These are phyloP conservation scores for Anableps anableps DNA, from an alignment of 2,797 vertebrate genomes.

Conservation along the genomic window DNA sequence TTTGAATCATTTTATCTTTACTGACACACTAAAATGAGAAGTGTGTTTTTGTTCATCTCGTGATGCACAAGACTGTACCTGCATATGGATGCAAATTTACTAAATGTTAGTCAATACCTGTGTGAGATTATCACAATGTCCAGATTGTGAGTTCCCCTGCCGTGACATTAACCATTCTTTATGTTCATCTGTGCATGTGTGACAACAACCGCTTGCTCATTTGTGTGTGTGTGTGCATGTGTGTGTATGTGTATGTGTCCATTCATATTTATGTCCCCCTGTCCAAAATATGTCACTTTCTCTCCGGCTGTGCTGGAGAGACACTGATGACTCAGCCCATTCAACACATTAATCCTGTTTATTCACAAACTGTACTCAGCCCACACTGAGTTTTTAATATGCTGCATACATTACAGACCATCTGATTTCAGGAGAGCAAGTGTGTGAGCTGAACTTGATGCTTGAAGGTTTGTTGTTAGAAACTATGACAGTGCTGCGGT, in stretches of 20 bases:
- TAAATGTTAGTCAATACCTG: constrained; percentile 7
- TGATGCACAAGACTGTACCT: not conserved
- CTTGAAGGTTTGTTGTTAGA: constrained; percentile 52
- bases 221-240: not conserved
- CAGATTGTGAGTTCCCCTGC: constrained; percentile 21
- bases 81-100: constrained; percentile 22
- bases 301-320: constrained; percentile 44
- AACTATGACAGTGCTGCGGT: constrained; percentile 33
- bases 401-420: constrained; percentile 33
- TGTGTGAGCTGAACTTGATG: constrained; percentile 29
- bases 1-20: constrained; percentile 9
- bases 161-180: constrained; percentile 3
- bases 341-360: constrained; percentile 61
- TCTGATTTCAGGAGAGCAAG: constrained; percentile 43
- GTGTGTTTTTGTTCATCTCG: constrained; percentile 9
- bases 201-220: constrained; percentile 16
- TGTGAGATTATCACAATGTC: constrained; percentile 23
- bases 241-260: not conserved
- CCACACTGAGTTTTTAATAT: constrained; percentile 31
- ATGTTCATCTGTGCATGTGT: not conserved
- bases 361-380: constrained; percentile 47
- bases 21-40: not conserved
- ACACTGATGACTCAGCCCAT: constrained; percentile 59
- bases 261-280: constrained; percentile 49
- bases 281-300: constrained; percentile 60